Evolutionary conservation across 64 coral and sea anemone species (phyloP), one percentile per base, ranked within the genome.

Genomic region (Actinia equina): DNA sequence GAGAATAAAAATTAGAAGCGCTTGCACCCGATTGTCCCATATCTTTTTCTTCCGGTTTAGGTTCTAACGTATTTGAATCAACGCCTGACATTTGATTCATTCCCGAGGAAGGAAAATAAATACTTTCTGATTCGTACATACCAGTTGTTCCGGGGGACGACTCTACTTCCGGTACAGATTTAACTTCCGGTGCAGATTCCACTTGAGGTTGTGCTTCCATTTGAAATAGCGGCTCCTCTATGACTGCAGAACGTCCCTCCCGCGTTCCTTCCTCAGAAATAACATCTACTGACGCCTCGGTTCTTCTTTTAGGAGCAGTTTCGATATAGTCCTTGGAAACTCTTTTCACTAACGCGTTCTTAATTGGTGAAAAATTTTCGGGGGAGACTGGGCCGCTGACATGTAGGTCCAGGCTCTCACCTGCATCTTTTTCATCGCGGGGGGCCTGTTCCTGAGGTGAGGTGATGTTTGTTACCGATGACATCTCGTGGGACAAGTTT

Each of bases 321-420:
- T 44, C 55, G 19, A 92, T 69, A 15, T 92, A 92, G 63, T 92
- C 90, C 37, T 86, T 52, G 18, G 90, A 87, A 57, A 92, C 80
- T 57, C 57, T 62, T 64, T 92, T 92, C 2, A 92, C 90, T 22
- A 87, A 0, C 42, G 90, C 90, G 42, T 74, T 86, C 54, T 87
- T 92, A 2, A 92, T 76, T 18, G 90, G 90, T 0, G 90, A 92
- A 26, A 87, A 86, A 18, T 49, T 83, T 5, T 92, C 54, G 12
- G 90, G 59, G 18, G 56, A 26, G 17, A 87, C 85, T n/a, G 90
- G 85, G 12, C 79, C 86, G 9, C 49, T 60, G n/a, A 92, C 19
- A 53, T 85, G 17, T 9, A 85, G 59, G 2, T 30, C 83, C 22
- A 85, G 26, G 22, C 8, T 23, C 80, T 82, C 23, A 1, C n/a